Base-by-base conservation (phyloP, 1,140 invertebrate species). In the Drosophila parabipectinata region DNA sequence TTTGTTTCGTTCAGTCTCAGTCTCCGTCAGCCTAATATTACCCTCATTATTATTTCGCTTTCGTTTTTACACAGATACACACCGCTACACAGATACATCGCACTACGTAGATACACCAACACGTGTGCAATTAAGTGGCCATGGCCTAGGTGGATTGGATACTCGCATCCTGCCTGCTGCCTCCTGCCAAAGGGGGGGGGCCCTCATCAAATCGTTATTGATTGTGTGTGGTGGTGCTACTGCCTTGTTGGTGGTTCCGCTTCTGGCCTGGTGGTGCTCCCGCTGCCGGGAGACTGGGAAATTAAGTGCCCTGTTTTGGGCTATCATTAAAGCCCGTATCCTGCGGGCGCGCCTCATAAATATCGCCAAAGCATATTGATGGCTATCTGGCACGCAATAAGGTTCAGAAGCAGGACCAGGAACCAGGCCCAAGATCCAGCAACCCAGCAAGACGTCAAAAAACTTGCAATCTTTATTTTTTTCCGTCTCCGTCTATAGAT, bases 291-390 rank as follows among this genome's bases (percentile, higher is more conserved):
- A 55, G 56, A 84, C 68, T 79, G 73, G 73, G 73, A 85, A 67
- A 85, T 85, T 85, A 85, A 85, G 81, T 87, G 78, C 58, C 81
- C 82, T 75, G 66, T 82, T 87, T 85, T 87, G 75, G 78, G 78
- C 83, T 87, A 87, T 87, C 82, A 87, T 87, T 87, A 87, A 88
- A 88, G 82, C 78, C 74, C 61, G 82, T 87, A 87, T 85, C 81
- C 81, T 85, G 81, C 81, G 77, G 81, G 81, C 81, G 81, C 82
- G 81, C 74, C 81, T 87, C 82, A 85, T 85, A 85, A 85, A 85
- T 85, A 85, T 85, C 82, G 81, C 82, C 81, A 87, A 75, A 75
- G 82, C 82, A 85, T 85, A 85, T 87, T 85, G 81, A 85, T 85
- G 81, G 74, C 50, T 87, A 87, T 85, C 82, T 82, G 81, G 69